A percentile compares a stretch with the other conserved stretches of the same genome.
These are phyloP conservation scores for Fundulus diaphanus DNA, from an alignment of 2,797 vertebrate species.

Conservation along the genomic window DNA sequence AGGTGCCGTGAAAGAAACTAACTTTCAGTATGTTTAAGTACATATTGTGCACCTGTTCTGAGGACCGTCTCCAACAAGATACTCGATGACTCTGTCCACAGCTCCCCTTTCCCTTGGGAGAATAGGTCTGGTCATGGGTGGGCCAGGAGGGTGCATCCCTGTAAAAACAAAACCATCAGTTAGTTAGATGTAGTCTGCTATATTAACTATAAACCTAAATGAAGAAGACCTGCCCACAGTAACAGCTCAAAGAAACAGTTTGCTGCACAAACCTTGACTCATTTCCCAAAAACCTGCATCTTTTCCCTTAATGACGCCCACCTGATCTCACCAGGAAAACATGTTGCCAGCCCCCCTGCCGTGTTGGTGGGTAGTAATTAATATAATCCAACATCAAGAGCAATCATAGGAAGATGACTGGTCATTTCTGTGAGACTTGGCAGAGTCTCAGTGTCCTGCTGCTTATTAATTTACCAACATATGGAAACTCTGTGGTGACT, in stretches of 20 bases:
- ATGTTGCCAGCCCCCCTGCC: slow-evolving; percentile 84
- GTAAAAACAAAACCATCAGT: slow-evolving; percentile 56
- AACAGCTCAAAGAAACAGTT: slow-evolving; percentile 32
- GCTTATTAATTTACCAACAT: slow-evolving; percentile 99
- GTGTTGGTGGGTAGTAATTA: slow-evolving; percentile 92
- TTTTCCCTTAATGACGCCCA: slow-evolving; percentile 76
- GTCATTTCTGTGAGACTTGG: slow-evolving; percentile 97
- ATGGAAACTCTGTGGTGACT: slow-evolving; percentile 96
- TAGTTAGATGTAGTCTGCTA: slow-evolving; percentile 35
- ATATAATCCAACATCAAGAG: slow-evolving; percentile 96
- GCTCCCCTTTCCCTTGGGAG: slow-evolving; percentile 92
- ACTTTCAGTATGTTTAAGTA: background rate
- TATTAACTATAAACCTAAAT: slow-evolving; percentile 38
- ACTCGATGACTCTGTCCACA: slow-evolving; percentile 95
- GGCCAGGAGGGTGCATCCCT: slow-evolving; percentile 98
- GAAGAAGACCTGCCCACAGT: slow-evolving; percentile 23
- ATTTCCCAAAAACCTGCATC: slow-evolving; percentile 49
- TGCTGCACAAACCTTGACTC: slow-evolving; percentile 61
- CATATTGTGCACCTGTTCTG: slow-evolving; percentile 90
- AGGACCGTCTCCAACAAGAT: slow-evolving; percentile 97
- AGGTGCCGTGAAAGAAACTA: background rate
- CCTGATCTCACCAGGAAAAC: slow-evolving; percentile 81
- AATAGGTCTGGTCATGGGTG: slow-evolving; percentile 93
- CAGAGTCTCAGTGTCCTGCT: slow-evolving; percentile 97
- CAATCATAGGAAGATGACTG: slow-evolving; percentile 95